Evolutionary conservation across 2,888 invertebrate genomes (phyloP).

Genomic region (Trachelus troglodyta): DNA sequence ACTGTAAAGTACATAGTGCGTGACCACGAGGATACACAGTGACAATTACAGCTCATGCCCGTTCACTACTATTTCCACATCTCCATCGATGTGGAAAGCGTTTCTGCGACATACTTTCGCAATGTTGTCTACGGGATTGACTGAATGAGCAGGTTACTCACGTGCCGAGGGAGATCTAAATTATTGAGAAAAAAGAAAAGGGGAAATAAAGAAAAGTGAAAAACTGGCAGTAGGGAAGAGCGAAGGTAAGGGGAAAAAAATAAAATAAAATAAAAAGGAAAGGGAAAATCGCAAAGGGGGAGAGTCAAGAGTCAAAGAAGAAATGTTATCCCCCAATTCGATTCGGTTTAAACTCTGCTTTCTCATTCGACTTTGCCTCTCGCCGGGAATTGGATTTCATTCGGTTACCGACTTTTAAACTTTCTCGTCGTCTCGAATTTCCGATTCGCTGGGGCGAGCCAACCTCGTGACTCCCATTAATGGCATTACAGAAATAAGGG

Average conservation of each 20-base stretch:
- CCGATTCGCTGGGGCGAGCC: slow-evolving; percentile 1
- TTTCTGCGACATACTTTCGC: not conserved
- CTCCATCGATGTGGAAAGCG: not conserved
- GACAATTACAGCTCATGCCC: not conserved
- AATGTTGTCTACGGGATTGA: not conserved
- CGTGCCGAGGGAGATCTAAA: not conserved
- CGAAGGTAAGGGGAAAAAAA: not conserved
- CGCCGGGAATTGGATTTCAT: not conserved
- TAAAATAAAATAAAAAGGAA: not conserved
- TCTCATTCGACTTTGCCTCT: not conserved
- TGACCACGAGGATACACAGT: not conserved
- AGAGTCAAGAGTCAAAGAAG: not conserved
- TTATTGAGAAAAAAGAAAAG: not conserved
- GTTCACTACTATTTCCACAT: not conserved
- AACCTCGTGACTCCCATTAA: not conserved
- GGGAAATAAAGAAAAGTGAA: not conserved
- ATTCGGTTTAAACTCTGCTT: not conserved
- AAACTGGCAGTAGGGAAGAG: not conserved
- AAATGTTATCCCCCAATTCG: not conserved
- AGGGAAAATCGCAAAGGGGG: not conserved
- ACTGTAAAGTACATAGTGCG: not conserved
- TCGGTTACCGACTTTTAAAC: not conserved
- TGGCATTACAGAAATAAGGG: not conserved
- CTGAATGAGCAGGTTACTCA: not conserved
- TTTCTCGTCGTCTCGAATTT: not conserved